A percentile compares a stretch with the other conserved stretches of the same genome.
Evolutionary conservation across 2,113 vertebrate species (phyloP).

Genomic region (Anoplopoma fimbria): DNA sequence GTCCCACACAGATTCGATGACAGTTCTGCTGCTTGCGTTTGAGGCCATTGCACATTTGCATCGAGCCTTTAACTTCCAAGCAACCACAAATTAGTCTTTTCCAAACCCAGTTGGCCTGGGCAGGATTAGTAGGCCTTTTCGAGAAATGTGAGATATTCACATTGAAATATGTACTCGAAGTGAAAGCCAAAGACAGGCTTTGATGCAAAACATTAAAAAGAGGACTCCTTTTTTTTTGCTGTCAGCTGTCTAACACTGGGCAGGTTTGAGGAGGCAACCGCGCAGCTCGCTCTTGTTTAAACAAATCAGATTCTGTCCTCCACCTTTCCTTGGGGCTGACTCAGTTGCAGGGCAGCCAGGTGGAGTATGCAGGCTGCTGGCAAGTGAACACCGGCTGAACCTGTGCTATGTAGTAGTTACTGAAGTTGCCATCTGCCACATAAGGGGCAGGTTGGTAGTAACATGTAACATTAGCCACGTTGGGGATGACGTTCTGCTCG

Average conservation of each 20-base stretch:
- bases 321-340: conserved; percentile 28
- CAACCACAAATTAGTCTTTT: conserved; percentile 49
- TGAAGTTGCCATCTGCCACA: conserved; percentile 98
- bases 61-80: conserved; percentile 40
- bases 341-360: conserved; percentile 99
- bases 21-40: conserved; percentile 47
- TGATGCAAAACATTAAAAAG: conserved; percentile 64
- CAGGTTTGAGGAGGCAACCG: conserved; percentile 46
- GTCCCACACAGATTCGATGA: conserved; percentile 34
- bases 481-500: conserved; percentile 98
- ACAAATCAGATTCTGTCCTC: conserved; percentile 58
- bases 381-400: conserved; percentile 97
- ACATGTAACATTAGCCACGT: conserved; percentile 98
- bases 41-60: conserved; percentile 23
- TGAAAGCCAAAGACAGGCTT: conserved; percentile 84
- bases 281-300: conserved; percentile 67
- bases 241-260: conserved; percentile 83
- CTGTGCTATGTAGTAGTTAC: conserved; percentile 99
- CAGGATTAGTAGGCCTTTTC: conserved; percentile 28
- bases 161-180: conserved; percentile 81
- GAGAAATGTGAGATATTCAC: conserved; percentile 59
- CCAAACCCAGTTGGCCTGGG: conserved; percentile 26
- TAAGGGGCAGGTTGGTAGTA: conserved; percentile 99
- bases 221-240: conserved; percentile 78
- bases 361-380: conserved; percentile 95